Evolutionary conservation across 1,140 invertebrate genomes (phyloP).

Genomic region (Drosophila ogumai): DNA sequence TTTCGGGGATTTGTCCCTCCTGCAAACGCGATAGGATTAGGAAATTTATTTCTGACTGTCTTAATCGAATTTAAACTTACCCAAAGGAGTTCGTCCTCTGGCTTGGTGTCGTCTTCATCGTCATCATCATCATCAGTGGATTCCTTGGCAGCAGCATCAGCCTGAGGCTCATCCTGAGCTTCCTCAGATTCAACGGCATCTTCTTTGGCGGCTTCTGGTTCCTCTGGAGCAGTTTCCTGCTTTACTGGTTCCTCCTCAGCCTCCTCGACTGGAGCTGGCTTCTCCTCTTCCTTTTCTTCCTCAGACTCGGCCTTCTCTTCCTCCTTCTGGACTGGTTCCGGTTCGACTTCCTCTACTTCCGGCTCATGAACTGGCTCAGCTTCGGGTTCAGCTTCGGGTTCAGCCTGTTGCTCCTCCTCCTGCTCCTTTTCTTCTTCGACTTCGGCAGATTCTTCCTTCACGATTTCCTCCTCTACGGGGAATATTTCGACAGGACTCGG

Average conservation of each 20-base stretch:
- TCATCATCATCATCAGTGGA: constrained; percentile 51
- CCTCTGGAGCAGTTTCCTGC: constrained; percentile 42
- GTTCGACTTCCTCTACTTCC: constrained; percentile 13
- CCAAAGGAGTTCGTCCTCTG: constrained; percentile 87
- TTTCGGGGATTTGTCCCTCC: constrained; percentile 90
- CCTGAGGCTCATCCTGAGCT: constrained; percentile 38
- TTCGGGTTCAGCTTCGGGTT: constrained; percentile 71
- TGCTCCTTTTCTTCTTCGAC: constrained; percentile 52
- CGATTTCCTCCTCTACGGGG: constrained; percentile 70
- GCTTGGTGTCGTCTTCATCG: constrained; percentile 84
- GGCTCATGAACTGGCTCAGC: constrained; percentile 11
- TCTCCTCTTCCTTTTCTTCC: constrained; percentile 43
- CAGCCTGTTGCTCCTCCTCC: constrained; percentile 68
- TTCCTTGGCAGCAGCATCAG: constrained; percentile 33
- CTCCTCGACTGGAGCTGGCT: constrained; percentile 64
- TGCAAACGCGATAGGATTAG: constrained; percentile 52
- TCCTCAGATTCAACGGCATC: constrained; percentile 52
- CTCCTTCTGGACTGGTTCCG: constrained; percentile 28
- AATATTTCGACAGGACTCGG: constrained; percentile 84
- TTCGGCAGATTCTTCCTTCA: constrained; percentile 57
- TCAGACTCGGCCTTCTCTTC: constrained; percentile 38
- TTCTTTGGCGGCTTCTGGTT: constrained; percentile 49
- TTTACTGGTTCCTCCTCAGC: constrained; percentile 70
- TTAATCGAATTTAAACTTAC: constrained; percentile 74
- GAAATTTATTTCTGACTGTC: too few species aligned